Percentiles rank a stretch among this genome's conserved stretches.
phyloP scores from a whole-genome alignment of 2,113 vertebrate genomes.

The Phyllostomus hastatus region DNA sequence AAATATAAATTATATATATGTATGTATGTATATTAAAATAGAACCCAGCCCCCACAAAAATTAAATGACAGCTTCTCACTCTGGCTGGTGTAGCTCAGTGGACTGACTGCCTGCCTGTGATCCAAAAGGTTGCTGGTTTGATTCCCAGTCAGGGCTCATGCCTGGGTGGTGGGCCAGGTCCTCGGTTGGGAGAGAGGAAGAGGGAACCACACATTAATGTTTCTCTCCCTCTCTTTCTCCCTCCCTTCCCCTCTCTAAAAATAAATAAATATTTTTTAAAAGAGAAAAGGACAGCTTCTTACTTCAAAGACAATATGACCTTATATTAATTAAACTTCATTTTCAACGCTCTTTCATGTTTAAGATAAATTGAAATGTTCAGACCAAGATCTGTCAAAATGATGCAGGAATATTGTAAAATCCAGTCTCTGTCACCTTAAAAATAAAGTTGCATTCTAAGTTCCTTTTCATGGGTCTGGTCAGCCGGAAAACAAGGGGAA shows the following conservation, averaged over 20 bases:
- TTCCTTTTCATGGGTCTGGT: not conserved
- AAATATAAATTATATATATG: no score
- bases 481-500: not conserved
- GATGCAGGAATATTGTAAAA: not conserved
- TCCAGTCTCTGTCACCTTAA: not conserved
- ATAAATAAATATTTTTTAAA: no score
- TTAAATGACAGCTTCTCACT: not conserved
- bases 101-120: no score
- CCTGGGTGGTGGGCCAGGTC: no score
- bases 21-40: not conserved
- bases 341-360: constrained; percentile 1
- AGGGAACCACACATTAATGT: no score
- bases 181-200: no score
- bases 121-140: no score
- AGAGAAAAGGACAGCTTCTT: not conserved
- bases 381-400: not conserved
- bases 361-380: constrained; percentile 17
- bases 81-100: no score
- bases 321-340: not conserved
- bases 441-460: not conserved
- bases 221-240: no score
- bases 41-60: not conserved
- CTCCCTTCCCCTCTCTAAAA: no score
- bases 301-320: not conserved
- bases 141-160: no score